Evolutionary conservation across 2,113 vertebrate species (phyloP).

Genomic region (Festucalex cinctus): DNA sequence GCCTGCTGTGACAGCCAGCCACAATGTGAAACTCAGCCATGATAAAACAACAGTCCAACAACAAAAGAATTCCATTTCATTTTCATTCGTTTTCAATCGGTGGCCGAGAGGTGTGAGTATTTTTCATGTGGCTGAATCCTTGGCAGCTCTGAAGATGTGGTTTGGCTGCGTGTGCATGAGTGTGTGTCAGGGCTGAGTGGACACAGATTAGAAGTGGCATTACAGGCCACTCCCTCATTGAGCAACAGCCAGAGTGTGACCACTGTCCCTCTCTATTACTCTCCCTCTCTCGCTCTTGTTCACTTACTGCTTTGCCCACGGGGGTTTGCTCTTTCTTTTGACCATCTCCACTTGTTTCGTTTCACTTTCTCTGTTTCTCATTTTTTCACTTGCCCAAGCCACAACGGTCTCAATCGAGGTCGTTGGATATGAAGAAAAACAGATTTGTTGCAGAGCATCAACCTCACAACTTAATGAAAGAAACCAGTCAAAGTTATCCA

Average conservation of each 20-base stretch:
- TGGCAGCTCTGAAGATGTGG: conserved; percentile 39
- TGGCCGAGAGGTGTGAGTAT: conserved; percentile 52
- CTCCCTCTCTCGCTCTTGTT: conserved; percentile 24
- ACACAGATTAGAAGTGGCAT: conserved; percentile 70
- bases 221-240: conserved; percentile 65
- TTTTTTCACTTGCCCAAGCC: conserved; percentile 6
- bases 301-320: conserved; percentile 4
- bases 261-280: conserved; percentile 61
- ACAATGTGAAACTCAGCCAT: conserved; percentile 17
- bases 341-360: conserved; percentile 1
- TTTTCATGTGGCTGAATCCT: conserved; percentile 59
- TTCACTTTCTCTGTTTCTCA: background rate
- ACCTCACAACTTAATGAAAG: background rate
- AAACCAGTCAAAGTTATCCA: background rate
- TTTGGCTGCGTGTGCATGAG: conserved; percentile 36
- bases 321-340: conserved; percentile 4
- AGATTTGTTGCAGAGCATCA: conserved; percentile 24
- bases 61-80: conserved; percentile 59
- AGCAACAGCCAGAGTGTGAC: conserved; percentile 70
- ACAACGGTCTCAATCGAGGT: conserved; percentile 18
- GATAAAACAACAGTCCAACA: conserved; percentile 34
- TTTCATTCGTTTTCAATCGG: conserved; percentile 58
- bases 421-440: conserved; percentile 42
- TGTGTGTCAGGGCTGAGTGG: conserved; percentile 66
- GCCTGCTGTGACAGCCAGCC: conserved; percentile 46